These are phyloP conservation scores for Drosophila arawakana DNA, from an alignment of 1,140 invertebrate genomes.

Conservation along the genomic window DNA sequence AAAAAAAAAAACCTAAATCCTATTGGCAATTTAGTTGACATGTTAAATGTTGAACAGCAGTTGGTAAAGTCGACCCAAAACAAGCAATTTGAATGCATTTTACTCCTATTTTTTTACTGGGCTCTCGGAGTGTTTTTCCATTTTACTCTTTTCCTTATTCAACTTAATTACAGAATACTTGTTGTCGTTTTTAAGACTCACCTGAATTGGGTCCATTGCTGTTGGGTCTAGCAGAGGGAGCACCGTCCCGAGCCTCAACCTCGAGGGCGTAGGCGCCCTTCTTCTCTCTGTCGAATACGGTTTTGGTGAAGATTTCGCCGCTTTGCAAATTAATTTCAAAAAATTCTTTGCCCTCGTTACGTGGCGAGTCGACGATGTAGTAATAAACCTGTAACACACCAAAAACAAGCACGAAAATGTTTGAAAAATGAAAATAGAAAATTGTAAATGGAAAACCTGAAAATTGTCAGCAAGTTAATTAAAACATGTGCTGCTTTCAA, in stretches of 20 bases:
- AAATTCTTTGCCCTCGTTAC: constrained; percentile 96
- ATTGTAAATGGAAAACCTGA: constrained; percentile 22
- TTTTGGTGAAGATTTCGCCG: constrained; percentile 96
- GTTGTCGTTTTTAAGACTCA: constrained; percentile 85
- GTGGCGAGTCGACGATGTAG: constrained; percentile 94
- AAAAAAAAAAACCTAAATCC: constrained; percentile 23
- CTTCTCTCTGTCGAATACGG: constrained; percentile 97
- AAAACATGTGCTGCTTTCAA: constrained; percentile 41
- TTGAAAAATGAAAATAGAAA: constrained; percentile 11
- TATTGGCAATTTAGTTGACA: constrained; percentile 38
- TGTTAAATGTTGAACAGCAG: constrained; percentile 21
- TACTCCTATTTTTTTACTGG: neutral
- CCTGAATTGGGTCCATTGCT: constrained; percentile 96
- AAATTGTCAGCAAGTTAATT: constrained; percentile 46
- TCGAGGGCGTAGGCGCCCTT: constrained; percentile 97
- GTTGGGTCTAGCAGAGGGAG: constrained; percentile 95
- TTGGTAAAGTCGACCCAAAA: neutral
- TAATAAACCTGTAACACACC: constrained; percentile 90
- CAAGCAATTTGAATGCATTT: constrained; percentile 3
- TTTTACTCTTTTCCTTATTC: neutral
- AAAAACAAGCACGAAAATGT: constrained; percentile 23
- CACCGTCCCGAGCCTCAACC: constrained; percentile 96
- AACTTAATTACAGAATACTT: constrained; percentile 18
- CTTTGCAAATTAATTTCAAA: constrained; percentile 97
- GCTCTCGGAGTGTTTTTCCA: neutral